Percentiles rank a stretch among this genome's conserved stretches.
phyloP scores from a whole-genome alignment of 2,797 vertebrate genomes.

The Hemibagrus guttatus region DNA sequence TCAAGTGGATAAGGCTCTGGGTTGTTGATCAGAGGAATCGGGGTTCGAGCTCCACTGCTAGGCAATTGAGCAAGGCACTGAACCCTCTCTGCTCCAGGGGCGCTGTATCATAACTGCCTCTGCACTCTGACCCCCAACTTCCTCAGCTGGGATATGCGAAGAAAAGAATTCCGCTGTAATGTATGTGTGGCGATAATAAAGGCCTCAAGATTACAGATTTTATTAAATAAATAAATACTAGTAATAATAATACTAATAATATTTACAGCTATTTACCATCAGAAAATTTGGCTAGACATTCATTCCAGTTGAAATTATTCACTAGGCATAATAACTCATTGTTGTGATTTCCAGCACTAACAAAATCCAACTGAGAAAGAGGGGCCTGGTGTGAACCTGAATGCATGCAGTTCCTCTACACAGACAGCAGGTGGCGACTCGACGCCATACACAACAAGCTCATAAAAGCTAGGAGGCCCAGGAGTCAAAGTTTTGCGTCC shows the following conservation, averaged over 20 bases:
- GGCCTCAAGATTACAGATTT: not conserved
- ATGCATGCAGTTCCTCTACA: constrained; percentile 46
- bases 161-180: too few species aligned
- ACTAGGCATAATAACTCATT: not conserved
- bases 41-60: too few species aligned
- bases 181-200: too few species aligned
- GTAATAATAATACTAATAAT: too few species aligned
- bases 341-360: not conserved
- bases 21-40: too few species aligned
- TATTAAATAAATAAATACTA: not conserved
- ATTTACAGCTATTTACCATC: too few species aligned
- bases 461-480: not conserved
- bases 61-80: too few species aligned
- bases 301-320: not conserved
- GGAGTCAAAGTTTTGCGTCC: not conserved
- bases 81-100: too few species aligned
- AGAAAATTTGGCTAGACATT: not conserved
- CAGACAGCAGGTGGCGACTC: constrained; percentile 70
- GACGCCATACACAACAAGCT: not conserved
- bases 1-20: too few species aligned
- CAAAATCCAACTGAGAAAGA: not conserved
- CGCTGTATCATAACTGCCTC: too few species aligned
- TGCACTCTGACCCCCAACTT: too few species aligned
- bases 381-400: not conserved
- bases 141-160: too few species aligned